These are phyloP conservation scores for Myotis lucifugus DNA, from an alignment of 2,113 vertebrate genomes.

Conservation along the genomic window DNA sequence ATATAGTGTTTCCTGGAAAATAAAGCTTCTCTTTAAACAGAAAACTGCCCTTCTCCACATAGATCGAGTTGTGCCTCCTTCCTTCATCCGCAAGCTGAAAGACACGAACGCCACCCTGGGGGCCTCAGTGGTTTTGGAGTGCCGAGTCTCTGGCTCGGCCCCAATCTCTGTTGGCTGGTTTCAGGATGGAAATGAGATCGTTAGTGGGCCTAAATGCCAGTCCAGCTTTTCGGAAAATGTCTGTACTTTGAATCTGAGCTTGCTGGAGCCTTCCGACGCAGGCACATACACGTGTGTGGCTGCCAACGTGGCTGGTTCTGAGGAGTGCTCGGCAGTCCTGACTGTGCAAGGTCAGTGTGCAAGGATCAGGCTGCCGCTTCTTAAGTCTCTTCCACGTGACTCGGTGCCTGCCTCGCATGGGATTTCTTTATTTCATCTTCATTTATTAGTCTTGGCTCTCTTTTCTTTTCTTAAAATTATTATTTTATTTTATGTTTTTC, in stretches of 20 bases:
- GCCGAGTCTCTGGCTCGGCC: slow-evolving; percentile 94
- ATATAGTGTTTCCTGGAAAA: neutral
- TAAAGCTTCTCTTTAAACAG: neutral
- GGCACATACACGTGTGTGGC: slow-evolving; percentile 93
- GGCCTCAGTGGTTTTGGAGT: slow-evolving; percentile 90
- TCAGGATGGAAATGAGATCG: slow-evolving; percentile 91
- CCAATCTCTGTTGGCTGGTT: slow-evolving; percentile 95
- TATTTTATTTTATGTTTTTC: neutral
- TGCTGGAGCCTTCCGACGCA: slow-evolving; percentile 89
- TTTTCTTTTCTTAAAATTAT: neutral
- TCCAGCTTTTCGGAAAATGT: slow-evolving; percentile 92
- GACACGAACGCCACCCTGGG: slow-evolving; percentile 88
- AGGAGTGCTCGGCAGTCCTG: slow-evolving; percentile 91
- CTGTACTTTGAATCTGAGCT: slow-evolving; percentile 91
- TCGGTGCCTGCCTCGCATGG: neutral
- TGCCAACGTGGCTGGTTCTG: slow-evolving; percentile 92
- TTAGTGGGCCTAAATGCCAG: slow-evolving; percentile 92
- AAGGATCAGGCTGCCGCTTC: fast-evolving
- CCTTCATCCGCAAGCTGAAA: slow-evolving; percentile 94
- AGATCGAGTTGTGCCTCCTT: slow-evolving; percentile 95
- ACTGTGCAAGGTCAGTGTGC: slow-evolving; percentile 95
- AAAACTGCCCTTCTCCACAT: slow-evolving; percentile 72
- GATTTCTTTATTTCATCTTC: neutral
- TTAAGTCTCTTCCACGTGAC: fast-evolving
- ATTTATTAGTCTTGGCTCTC: neutral